Base-by-base conservation (phyloP, 92 coral and sea anemone species). In the Pocillopora meandrina region DNA sequence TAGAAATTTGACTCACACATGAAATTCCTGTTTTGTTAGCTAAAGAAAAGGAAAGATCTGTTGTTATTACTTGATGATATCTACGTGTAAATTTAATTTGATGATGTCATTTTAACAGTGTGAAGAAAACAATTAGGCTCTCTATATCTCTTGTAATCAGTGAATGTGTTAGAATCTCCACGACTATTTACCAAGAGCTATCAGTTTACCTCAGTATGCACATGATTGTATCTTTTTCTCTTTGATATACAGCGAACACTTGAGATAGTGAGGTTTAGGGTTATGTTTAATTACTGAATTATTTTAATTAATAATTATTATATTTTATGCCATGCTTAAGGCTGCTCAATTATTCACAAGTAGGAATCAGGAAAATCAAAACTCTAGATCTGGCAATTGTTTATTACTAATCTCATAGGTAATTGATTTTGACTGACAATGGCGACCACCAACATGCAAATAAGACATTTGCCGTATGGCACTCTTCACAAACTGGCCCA, bases 391-490 rank as follows among this genome's bases (percentile, higher is more conserved):
- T 64, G 12, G 6, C 33, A 65, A 65, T 19, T 17, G 23, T 65
- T 5, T 9, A 59, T 33, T 14, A 57, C 61, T 76, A 10, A 52
- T 65, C 31, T 23, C 1, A 13, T 59, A 56, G 49, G 75, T 21
- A 81, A 65, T 31, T 71, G 19, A 58, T 68, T 42, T 56, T 19
- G 34, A 61, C n/a, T 52, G 75, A 82, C 19, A 81, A 90, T 90
- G 93, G 85, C 90, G 2, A 70, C 82, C 82, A 23, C 84, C 70
- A 91, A 92, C 69, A 49, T 20, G 13, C 96, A 96, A 76, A 82
- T 96, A 60, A 87, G 98, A 33, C 77, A 86, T 18, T 90, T 96
- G 49, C 95, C 99, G 0, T 96, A 78, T 76, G 65, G 85, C 17
- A 73, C 79, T 35, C 77, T 72, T 5, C 85, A 74, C 64, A 73